A percentile compares a stretch with the other conserved stretches of the same genome.
These are phyloP conservation scores for Gorsachius magnificus DNA, from an alignment of 2,797 vertebrate species.

Conservation along the genomic window DNA sequence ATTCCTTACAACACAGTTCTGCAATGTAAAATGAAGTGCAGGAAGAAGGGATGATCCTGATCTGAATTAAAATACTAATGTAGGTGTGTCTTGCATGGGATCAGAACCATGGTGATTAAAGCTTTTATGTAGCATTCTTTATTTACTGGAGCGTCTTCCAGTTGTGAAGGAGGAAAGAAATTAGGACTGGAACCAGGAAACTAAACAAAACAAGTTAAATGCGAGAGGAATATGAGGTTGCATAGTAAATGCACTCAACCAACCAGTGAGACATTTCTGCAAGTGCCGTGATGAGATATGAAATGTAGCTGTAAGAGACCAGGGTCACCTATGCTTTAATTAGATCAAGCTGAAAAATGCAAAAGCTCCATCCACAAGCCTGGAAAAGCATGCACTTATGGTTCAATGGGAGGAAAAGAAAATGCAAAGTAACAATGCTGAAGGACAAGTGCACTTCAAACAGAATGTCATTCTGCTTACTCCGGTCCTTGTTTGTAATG, in stretches of 20 bases:
- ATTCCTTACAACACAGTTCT: background rate
- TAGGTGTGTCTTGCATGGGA: background rate
- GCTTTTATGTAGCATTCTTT: background rate
- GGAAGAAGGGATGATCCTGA: background rate
- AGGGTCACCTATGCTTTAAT: background rate
- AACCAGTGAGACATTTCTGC: background rate
- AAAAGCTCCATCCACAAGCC: background rate
- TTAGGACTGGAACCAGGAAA: background rate
- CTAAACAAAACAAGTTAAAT: background rate
- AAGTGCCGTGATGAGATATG: background rate
- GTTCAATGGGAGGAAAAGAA: background rate
- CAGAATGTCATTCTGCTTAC: background rate
- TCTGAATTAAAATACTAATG: background rate
- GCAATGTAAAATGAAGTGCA: background rate
- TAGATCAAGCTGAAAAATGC: background rate
- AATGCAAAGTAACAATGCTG: background rate
- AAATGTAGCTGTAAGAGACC: background rate
- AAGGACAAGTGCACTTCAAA: background rate
- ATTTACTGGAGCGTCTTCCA: background rate
- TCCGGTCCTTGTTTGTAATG: background rate
- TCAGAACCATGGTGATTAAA: background rate
- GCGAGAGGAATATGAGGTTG: background rate
- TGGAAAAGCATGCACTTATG: background rate
- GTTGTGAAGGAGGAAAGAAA: background rate
- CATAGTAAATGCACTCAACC: background rate